A percentile compares a stretch with the other conserved stretches of the same genome.
These are phyloP conservation scores for Hirtodrosophila histrioides DNA, from an alignment of 2,888 invertebrate genomes.

Conservation along the genomic window DNA sequence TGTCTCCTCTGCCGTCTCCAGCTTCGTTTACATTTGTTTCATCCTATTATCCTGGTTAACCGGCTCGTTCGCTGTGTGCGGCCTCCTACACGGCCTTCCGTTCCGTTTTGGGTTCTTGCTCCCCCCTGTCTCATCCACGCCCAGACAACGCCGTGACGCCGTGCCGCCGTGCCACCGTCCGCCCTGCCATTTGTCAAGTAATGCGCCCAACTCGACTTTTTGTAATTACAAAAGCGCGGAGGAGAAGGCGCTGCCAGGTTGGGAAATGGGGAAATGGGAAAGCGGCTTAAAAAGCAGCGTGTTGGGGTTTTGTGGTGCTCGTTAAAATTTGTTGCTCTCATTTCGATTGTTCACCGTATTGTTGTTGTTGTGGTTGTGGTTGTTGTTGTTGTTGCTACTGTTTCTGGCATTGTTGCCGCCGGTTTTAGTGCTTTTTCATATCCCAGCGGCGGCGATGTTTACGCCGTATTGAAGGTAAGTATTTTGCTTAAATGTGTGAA, in stretches of 20 bases:
- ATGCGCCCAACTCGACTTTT: conserved; percentile 71
- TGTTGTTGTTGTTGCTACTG: conserved; percentile 31
- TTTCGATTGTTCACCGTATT: conserved; percentile 64
- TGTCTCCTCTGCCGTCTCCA: conserved; percentile 21
- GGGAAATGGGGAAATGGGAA: conserved; percentile 27
- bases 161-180: conserved; percentile 6
- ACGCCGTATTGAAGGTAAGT: conserved; percentile 60
- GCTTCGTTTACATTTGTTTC: conserved; percentile 75
- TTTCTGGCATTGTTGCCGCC: conserved; percentile 44
- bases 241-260: conserved; percentile 6
- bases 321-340: conserved; percentile 78
- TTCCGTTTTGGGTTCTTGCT: conserved; percentile 2
- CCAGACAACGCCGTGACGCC: conserved; percentile 13
- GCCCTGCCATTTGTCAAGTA: conserved; percentile 71
- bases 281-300: conserved; percentile 66
- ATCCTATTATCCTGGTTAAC: conserved; percentile 78
- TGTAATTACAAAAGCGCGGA: conserved; percentile 71
- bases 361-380: conserved; percentile 34
- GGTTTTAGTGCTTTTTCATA: conserved; percentile 55
- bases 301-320: conserved; percentile 75
- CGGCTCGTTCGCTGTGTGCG: conserved; percentile 49
- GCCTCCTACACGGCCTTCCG: conserved; percentile 14
- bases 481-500: conserved; percentile 66
- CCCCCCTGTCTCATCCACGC: background rate
- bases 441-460: conserved; percentile 41